A percentile compares a stretch with the other conserved stretches of the same genome.
Conservation (phyloP, 1,140 invertebrate genomes). For the Euglossa dilemma region DNA sequence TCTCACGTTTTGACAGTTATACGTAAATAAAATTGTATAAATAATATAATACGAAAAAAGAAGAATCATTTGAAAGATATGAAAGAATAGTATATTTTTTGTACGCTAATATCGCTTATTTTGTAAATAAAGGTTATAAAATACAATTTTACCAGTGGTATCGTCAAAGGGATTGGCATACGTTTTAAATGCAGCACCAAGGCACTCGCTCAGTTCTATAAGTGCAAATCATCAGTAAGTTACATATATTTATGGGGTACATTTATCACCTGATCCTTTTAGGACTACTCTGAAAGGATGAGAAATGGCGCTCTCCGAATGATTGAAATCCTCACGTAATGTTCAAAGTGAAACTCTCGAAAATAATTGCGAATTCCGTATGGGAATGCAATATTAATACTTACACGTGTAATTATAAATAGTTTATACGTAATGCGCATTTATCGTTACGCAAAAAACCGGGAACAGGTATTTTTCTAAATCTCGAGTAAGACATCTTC, state of each 20-base stretch:
- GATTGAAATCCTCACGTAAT: slow-evolving; percentile 35
- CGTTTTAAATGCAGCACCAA: slow-evolving; percentile 4
- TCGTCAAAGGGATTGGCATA: not conserved
- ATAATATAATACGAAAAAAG: no score
- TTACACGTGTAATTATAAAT: not conserved
- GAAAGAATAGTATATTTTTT: not conserved
- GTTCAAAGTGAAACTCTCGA: slow-evolving; percentile 30
- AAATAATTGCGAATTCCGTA: slow-evolving; percentile 30
- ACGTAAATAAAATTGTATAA: no score
- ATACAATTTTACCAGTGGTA: not conserved
- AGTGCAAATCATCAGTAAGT: slow-evolving; percentile 43
- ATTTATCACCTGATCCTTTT: slow-evolving; percentile 47
- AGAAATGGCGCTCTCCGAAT: slow-evolving; percentile 41
- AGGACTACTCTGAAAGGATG: slow-evolving; percentile 46
- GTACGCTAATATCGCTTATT: not conserved
- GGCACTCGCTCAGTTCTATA: not conserved
- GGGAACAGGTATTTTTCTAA: not conserved
- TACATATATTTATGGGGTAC: slow-evolving; percentile 41
- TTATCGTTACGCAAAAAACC: not conserved
- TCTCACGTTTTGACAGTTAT: no score
- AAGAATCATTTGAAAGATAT: not conserved
- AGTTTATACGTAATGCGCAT: not conserved
- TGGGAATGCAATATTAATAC: not conserved
- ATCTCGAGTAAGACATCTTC: not conserved
- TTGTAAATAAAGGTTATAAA: not conserved